A percentile compares a stretch with the other conserved stretches of the same genome.
These are phyloP conservation scores for Parasteatoda tepidariorum DNA, from an alignment of 1,140 invertebrate genomes.

Conservation along the genomic window DNA sequence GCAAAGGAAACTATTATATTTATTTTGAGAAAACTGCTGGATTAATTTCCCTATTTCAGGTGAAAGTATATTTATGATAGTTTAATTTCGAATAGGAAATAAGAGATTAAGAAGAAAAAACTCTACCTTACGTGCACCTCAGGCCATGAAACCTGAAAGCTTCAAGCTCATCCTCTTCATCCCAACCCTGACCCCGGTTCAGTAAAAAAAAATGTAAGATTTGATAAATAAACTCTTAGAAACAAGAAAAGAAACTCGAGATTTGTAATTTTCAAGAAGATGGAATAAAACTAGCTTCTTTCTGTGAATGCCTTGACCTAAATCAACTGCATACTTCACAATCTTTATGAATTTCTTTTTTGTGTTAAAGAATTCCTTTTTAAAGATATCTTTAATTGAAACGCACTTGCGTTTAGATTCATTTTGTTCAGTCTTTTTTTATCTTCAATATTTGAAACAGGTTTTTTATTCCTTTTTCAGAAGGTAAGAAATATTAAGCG, in stretches of 20 bases:
- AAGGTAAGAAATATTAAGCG: too few relatives aligned
- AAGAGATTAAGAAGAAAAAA: too few relatives aligned
- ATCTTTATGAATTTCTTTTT: slow-evolving; percentile 41
- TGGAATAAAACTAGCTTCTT: slow-evolving; percentile 27
- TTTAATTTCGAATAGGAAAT: too few relatives aligned
- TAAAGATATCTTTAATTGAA: slow-evolving; percentile 23
- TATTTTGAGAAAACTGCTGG: too few relatives aligned
- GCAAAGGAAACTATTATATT: too few relatives aligned
- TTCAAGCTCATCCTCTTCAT: neutral
- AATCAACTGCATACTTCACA: slow-evolving; percentile 49
- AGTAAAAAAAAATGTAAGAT: neutral
- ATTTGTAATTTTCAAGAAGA: slow-evolving; percentile 16
- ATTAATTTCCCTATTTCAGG: too few relatives aligned
- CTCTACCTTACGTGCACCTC: too few relatives aligned
- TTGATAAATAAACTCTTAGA: neutral
- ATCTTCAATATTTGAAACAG: neutral
- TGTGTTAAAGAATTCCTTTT: slow-evolving; percentile 16
- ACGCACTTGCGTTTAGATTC: neutral
- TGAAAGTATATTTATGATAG: too few relatives aligned
- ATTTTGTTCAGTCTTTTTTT: slow-evolving; percentile 7
- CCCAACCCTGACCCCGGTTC: neutral
- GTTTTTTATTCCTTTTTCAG: too few relatives aligned
- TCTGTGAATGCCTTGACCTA: slow-evolving; percentile 42
- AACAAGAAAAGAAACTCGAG: neutral
- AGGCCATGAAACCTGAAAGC: neutral